Evolutionary conservation across 2,888 invertebrate genomes (phyloP).

Genomic region (Glaucopsyche alexis): DNA sequence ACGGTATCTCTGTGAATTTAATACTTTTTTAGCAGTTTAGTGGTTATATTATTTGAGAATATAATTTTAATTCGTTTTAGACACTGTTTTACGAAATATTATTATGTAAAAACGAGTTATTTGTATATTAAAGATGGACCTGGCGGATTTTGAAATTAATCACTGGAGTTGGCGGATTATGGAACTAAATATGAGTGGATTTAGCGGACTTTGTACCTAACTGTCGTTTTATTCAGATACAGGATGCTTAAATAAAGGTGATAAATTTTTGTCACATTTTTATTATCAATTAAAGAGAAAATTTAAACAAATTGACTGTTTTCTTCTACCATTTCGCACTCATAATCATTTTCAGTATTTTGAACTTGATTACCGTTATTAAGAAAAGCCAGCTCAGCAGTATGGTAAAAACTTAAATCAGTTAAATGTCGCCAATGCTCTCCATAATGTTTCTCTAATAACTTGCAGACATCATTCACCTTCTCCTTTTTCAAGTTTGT

Average conservation of each 20-base stretch:
- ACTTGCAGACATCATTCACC: constrained; percentile 29
- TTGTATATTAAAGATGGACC: too few species aligned
- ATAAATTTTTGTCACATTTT: neutral
- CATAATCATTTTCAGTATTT: too few species aligned
- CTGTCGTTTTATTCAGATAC: neutral
- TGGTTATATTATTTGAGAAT: constrained; percentile 17
- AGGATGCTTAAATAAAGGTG: neutral
- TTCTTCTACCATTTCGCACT: neutral
- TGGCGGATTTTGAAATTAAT: too few species aligned
- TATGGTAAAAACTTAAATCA: constrained; percentile 18
- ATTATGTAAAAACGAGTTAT: too few species aligned
- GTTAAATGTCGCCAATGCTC: constrained; percentile 18
- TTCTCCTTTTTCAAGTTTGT: constrained; percentile 26
- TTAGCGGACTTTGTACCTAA: neutral
- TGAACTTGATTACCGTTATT: too few species aligned
- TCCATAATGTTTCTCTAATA: constrained; percentile 26
- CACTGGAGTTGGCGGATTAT: too few species aligned
- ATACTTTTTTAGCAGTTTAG: constrained; percentile 16
- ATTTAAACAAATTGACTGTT: neutral
- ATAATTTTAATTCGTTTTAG: constrained; percentile 17
- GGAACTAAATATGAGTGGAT: too few species aligned
- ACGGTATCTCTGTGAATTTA: constrained; percentile 19
- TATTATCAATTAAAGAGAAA: neutral
- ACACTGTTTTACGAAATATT: constrained; percentile 20
- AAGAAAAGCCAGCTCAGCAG: too few species aligned